Conservation (phyloP, 2,888 invertebrate genomes). For the Tryphoninae sp. region DNA sequence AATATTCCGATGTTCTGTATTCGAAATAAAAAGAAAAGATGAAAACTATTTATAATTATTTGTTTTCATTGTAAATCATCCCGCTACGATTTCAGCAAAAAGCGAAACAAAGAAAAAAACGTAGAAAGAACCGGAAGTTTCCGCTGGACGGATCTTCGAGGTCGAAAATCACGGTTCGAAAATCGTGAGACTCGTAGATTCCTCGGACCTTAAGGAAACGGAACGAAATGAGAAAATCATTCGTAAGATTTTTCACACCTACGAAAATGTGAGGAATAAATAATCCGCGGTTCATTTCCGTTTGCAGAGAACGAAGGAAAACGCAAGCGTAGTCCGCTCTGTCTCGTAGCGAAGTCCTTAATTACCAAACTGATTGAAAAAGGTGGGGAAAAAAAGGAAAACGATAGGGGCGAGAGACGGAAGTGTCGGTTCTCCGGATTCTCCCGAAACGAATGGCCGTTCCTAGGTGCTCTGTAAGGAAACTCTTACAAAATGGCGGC, state of each 20-base stretch:
- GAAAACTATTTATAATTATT: background rate
- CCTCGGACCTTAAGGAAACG: background rate
- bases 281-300: no score
- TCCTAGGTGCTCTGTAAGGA: constrained; percentile 33
- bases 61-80: background rate
- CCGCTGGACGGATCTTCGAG: background rate
- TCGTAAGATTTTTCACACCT: no score
- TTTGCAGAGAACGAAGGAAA: no score
- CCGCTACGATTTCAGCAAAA: background rate
- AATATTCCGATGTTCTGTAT: constrained; percentile 68
- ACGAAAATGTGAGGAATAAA: no score
- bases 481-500: constrained; percentile 59
- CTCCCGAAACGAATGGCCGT: constrained; percentile 41
- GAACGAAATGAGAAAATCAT: background rate
- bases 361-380: constrained; percentile 22
- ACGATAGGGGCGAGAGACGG: background rate
- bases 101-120: background rate
- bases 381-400: background rate
- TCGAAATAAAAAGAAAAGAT: constrained; percentile 62
- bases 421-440: constrained; percentile 31
- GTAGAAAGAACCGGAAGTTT: background rate
- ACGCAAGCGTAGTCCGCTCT: background rate
- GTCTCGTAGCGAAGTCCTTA: constrained; percentile 16
- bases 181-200: background rate
- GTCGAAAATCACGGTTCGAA: no score